phyloP scores from a whole-genome alignment of 2,888 invertebrate species.

The Agrilus cyanescens region DNA sequence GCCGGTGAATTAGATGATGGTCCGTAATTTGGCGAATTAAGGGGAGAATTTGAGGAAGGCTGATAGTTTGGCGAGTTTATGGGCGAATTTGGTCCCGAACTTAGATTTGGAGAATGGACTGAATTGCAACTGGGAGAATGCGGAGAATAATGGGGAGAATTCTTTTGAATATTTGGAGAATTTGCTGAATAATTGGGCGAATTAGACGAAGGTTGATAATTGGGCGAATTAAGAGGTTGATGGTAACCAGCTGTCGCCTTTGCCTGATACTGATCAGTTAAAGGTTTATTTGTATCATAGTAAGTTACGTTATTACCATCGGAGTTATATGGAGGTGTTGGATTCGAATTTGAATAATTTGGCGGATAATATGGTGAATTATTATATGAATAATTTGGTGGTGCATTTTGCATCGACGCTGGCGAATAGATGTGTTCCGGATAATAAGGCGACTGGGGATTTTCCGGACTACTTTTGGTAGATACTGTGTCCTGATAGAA shows the following conservation, averaged over 20 bases:
- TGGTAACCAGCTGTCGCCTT: slow-evolving; percentile 33
- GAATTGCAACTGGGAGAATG: slow-evolving; percentile 15
- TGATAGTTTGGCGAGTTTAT: slow-evolving; percentile 14
- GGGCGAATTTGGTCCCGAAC: slow-evolving; percentile 19
- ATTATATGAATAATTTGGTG: slow-evolving; percentile 25
- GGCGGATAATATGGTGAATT: slow-evolving; percentile 30
- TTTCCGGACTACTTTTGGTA: slow-evolving; percentile 72
- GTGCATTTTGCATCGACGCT: slow-evolving; percentile 34
- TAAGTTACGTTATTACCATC: slow-evolving; percentile 29
- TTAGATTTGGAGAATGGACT: slow-evolving; percentile 16
- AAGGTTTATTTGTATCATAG: slow-evolving; percentile 48
- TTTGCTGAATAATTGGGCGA: slow-evolving; percentile 25
- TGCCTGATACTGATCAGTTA: slow-evolving; percentile 34
- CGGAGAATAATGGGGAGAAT: slow-evolving; percentile 16
- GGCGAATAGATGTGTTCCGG: slow-evolving; percentile 46
- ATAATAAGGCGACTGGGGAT: slow-evolving; percentile 59
- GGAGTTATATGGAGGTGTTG: slow-evolving; percentile 35
- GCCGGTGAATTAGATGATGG: not conserved
- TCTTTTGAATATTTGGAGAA: slow-evolving; percentile 16
- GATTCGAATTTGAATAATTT: slow-evolving; percentile 35
- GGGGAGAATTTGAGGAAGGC: slow-evolving; percentile 9
- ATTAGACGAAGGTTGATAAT: slow-evolving; percentile 18
- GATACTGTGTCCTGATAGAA: slow-evolving; percentile 84
- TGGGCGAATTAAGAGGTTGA: slow-evolving; percentile 25
- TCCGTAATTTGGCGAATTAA: not conserved